These are phyloP conservation scores for Vultur gryphus DNA, from an alignment of 2,797 vertebrate species.

Conservation along the genomic window DNA sequence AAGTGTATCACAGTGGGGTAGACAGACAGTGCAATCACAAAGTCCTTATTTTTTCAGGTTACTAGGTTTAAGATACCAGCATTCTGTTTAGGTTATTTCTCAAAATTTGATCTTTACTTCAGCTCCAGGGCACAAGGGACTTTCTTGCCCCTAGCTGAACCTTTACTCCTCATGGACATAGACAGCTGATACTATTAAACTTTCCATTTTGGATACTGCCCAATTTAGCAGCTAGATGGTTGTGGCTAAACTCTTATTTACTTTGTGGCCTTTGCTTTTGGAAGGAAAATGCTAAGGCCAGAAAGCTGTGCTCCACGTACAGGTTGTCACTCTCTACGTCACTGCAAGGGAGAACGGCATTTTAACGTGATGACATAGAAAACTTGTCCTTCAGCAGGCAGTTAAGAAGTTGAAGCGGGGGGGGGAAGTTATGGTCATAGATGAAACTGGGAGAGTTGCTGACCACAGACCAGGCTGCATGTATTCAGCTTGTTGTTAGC, in stretches of 20 bases:
- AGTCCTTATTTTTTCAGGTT: background rate
- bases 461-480: background rate
- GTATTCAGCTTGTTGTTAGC: background rate
- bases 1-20: background rate
- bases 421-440: background rate
- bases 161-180: background rate
- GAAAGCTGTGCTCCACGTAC: background rate
- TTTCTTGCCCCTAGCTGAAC: constrained; percentile 54
- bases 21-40: background rate
- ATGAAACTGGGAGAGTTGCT: background rate
- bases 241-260: background rate
- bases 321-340: background rate
- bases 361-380: background rate
- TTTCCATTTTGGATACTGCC: constrained; percentile 17
- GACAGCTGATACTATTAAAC: constrained; percentile 35
- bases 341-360: background rate
- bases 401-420: background rate
- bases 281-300: background rate
- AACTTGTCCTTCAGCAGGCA: background rate
- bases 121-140: constrained; percentile 21
- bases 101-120: constrained; percentile 13
- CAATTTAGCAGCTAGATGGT: background rate
- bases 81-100: constrained; percentile 21
- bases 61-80: background rate
- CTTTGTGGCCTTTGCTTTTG: background rate